phyloP scores from a whole-genome alignment of 2,113 vertebrate species.

The Dromiciops gliroides region DNA sequence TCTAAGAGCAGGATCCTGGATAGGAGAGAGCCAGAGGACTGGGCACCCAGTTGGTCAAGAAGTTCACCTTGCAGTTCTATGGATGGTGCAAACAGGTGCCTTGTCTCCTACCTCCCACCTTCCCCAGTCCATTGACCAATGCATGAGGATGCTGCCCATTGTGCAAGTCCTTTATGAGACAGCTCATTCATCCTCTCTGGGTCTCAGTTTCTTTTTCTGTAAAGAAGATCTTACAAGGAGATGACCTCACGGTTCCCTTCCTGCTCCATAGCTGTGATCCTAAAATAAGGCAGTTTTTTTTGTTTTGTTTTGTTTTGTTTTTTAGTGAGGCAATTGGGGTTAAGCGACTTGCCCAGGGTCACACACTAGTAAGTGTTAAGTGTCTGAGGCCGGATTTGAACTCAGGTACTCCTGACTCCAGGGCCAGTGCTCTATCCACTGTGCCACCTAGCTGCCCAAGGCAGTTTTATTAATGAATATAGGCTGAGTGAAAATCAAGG shows the following conservation, averaged over 20 bases:
- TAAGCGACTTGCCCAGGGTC: too few relatives aligned
- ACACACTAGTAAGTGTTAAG: too few relatives aligned
- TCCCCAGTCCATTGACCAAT: neutral
- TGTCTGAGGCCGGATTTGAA: too few relatives aligned
- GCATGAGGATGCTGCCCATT: neutral
- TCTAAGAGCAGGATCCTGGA: conserved; percentile 50
- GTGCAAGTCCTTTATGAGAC: neutral
- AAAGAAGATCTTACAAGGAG: neutral
- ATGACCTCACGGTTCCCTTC: neutral
- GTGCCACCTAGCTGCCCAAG: too few relatives aligned
- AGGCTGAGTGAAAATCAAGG: neutral
- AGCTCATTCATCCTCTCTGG: neutral
- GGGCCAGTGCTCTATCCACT: too few relatives aligned
- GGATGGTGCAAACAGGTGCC: neutral
- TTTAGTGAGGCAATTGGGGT: too few relatives aligned
- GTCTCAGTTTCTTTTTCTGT: neutral
- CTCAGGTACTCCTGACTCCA: too few relatives aligned
- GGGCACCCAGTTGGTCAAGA: neutral
- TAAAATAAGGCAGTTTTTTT: neutral
- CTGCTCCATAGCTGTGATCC: neutral
- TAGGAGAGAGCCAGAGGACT: neutral
- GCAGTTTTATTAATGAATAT: neutral
- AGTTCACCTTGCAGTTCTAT: neutral
- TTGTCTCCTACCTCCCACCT: neutral
- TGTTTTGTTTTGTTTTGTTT: too few relatives aligned